phyloP scores from a whole-genome alignment of 1,140 invertebrate species.

The Zaprionus gabonicus region DNA sequence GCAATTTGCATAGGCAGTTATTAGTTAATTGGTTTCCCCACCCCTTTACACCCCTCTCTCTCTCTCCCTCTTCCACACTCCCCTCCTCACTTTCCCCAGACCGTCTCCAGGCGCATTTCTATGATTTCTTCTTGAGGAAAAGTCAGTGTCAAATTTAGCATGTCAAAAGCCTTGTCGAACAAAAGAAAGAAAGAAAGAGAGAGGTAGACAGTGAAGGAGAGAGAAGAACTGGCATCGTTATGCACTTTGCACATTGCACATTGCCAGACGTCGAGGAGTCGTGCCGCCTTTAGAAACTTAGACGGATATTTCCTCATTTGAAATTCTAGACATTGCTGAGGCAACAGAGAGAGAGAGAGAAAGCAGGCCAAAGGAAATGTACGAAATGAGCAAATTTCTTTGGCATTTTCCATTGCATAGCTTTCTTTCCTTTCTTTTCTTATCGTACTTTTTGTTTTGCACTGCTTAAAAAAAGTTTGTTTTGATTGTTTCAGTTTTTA shows the following conservation, averaged over 20 bases:
- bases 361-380: slow-evolving; percentile 23
- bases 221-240: slow-evolving; percentile 21
- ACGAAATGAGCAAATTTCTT: slow-evolving; percentile 71
- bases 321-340: slow-evolving; percentile 53
- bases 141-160: slow-evolving; percentile 32
- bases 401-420: slow-evolving; percentile 57
- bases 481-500: slow-evolving; percentile 59
- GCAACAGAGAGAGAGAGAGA: background rate
- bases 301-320: slow-evolving; percentile 53
- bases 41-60: background rate
- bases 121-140: slow-evolving; percentile 50
- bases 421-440: slow-evolving; percentile 32
- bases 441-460: slow-evolving; percentile 7
- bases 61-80: background rate
- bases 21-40: slow-evolving; percentile 17
- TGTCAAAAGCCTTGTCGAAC: slow-evolving; percentile 17
- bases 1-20: slow-evolving; percentile 42
- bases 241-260: slow-evolving; percentile 29
- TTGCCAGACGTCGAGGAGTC: slow-evolving; percentile 55
- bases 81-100: background rate
- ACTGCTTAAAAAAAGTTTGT: slow-evolving; percentile 39
- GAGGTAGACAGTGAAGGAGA: too few species aligned
- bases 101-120: slow-evolving; percentile 37
- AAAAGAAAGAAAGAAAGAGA: slow-evolving; percentile 19
- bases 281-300: background rate